Conservation (phyloP, 2,113 vertebrate genomes). For the Ictidomys tridecemlineatus region DNA sequence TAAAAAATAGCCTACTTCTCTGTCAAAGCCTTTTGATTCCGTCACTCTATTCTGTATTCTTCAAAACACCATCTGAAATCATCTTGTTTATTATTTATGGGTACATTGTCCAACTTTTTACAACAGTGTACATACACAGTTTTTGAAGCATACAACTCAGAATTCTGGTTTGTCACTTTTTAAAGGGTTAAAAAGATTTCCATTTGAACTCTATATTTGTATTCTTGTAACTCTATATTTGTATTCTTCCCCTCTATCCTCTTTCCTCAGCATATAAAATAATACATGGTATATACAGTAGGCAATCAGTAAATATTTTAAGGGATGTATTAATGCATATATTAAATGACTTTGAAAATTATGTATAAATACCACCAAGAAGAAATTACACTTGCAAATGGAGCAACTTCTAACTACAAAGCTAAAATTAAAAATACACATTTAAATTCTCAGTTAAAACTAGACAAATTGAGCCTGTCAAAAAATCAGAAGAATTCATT, state of each 20-base stretch:
- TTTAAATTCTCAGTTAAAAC: slow-evolving; percentile 33
- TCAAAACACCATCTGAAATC: slow-evolving; percentile 2
- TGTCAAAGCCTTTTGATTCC: neutral
- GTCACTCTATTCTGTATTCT: neutral
- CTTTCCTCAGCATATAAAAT: neutral
- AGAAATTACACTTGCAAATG: neutral
- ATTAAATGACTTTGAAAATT: slow-evolving; percentile 8
- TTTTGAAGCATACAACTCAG: neutral
- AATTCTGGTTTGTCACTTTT: neutral
- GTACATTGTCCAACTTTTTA: neutral
- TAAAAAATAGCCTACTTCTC: neutral
- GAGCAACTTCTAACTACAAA: slow-evolving; percentile 14
- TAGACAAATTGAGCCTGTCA: neutral
- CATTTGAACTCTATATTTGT: neutral
- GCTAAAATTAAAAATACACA: neutral
- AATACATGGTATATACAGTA: neutral
- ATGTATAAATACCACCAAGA: neutral
- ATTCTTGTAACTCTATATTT: neutral
- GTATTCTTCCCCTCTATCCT: neutral
- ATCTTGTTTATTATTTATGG: neutral
- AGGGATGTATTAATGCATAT: neutral
- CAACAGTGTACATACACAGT: neutral
- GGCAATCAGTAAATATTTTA: neutral
- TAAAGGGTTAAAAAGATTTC: neutral
- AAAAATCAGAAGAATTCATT: neutral